These are phyloP conservation scores for Ophiothrix spiculata DNA, from an alignment of 35 echinoderm and acorn worm species.

Conservation along the genomic window DNA sequence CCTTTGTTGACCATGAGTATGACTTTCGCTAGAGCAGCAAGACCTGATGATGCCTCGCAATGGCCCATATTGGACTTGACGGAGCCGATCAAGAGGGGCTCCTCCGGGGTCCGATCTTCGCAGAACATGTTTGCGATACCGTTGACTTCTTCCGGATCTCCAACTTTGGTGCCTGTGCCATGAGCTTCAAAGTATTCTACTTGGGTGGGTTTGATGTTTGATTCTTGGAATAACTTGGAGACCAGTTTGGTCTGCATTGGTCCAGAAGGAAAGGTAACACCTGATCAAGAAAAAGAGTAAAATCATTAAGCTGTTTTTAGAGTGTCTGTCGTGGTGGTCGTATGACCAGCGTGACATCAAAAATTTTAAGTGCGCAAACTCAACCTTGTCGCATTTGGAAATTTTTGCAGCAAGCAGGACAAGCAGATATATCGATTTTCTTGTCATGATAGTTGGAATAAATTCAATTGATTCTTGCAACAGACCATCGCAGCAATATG, in stretches of 20 bases:
- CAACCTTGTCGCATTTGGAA: no score
- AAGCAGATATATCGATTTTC: no score
- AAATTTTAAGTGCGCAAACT: no score
- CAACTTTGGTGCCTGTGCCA: conserved; percentile 87
- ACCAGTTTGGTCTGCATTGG: conserved; percentile 47
- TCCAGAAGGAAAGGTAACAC: conserved; percentile 82
- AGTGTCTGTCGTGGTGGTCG: no score
- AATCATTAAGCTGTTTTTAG: no score
- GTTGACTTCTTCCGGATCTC: conserved; percentile 80
- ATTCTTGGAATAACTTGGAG: conserved; percentile 52
- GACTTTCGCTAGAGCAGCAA: conserved; percentile 83
- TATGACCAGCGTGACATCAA: no score
- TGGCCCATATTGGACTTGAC: conserved; percentile 97
- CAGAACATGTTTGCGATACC: conserved; percentile 66
- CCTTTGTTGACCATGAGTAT: conserved; percentile 56
- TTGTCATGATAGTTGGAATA: no score
- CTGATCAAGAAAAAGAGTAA: no score
- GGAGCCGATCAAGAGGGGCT: conserved; percentile 75
- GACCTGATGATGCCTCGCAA: conserved; percentile 67
- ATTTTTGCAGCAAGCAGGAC: no score
- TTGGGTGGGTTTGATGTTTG: conserved; percentile 53
- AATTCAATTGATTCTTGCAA: no score
- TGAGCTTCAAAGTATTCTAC: conserved; percentile 87
- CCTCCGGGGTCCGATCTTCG: conserved; percentile 43
- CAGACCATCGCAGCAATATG: no score